Evolutionary conservation across 2,113 vertebrate species (phyloP), one percentile per base, ranked within the genome.

Genomic region (Nerophis lumbriciformis): DNA sequence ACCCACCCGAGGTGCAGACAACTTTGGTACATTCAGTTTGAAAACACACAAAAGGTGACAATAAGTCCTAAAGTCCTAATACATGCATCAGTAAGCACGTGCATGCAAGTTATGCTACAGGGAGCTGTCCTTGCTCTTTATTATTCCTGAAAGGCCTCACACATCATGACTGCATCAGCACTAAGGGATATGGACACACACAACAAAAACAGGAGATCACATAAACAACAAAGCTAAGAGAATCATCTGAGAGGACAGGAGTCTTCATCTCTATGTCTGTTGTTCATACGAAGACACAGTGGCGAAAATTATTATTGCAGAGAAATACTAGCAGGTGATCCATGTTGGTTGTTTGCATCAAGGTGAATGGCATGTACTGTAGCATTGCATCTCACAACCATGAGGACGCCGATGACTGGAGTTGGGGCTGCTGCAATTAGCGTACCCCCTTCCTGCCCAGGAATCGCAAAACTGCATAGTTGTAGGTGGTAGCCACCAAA

Each of bases 381-480:
- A 72, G 65, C 36, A 69, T 13, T 62, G 65, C 70, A 57, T 70
- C 60, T 77, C 53, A 44, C 11, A 57, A 70, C 63, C 21, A 54
- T 19, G 73, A 68, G 38, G 69, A 47, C 5, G 60, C 68, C 48
- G 57, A 48, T 47, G 16, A 61, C 52, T 39, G 55, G 53, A 28
- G 53, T 38, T 14, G 2, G 68, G 66, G 62, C 80, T 35, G 47
- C 14, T 45, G 53, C 21, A 35, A 58, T 91, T 93, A 98, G 88
- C 94, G 96, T 86, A 92, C 76, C 16, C 90, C 90, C 89, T 95
- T 95, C 87, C 95, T 91, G 82, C 97, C 94, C 86, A 98, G 93
- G 88, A 99, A 95, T 86, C 91, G 92, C 86, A 98, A 89, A 68
- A 99, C 92, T 4, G 96, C 97, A 0, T 95, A 98, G 90, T 99